These are phyloP conservation scores for Tetramorium simillimum DNA, from an alignment of 1,140 invertebrate species.

Conservation along the genomic window DNA sequence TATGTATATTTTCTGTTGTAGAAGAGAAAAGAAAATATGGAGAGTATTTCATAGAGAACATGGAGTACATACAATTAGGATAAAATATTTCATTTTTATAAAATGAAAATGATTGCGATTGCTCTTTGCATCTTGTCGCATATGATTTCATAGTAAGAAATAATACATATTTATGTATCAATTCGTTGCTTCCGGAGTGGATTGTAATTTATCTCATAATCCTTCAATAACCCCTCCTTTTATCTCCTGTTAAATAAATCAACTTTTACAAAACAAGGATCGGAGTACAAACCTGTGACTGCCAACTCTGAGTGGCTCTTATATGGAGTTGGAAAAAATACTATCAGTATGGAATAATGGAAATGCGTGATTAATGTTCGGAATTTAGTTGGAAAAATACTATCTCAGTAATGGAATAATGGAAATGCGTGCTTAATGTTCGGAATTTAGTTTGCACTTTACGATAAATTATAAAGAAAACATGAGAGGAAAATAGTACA, in stretches of 20 bases:
- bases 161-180: conserved; percentile 13
- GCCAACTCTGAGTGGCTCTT: neutral
- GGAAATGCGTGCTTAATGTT: neutral
- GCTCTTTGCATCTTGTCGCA: neutral
- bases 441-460: neutral
- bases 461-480: neutral
- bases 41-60: neutral
- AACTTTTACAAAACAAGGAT: neutral
- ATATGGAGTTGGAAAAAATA: neutral
- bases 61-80: neutral
- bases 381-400: too few species aligned
- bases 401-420: too few species aligned
- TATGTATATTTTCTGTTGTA: neutral
- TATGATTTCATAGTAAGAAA: neutral
- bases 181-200: neutral
- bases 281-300: neutral
- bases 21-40: neutral
- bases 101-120: neutral
- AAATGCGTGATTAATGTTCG: too few species aligned
- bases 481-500: neutral
- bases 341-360: too few species aligned
- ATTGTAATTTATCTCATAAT: neutral
- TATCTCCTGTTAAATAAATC: neutral
- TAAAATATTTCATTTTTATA: neutral
- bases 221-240: neutral